Evolutionary conservation across 2,888 invertebrate species (phyloP).

Genomic region (Eledona agricola): DNA sequence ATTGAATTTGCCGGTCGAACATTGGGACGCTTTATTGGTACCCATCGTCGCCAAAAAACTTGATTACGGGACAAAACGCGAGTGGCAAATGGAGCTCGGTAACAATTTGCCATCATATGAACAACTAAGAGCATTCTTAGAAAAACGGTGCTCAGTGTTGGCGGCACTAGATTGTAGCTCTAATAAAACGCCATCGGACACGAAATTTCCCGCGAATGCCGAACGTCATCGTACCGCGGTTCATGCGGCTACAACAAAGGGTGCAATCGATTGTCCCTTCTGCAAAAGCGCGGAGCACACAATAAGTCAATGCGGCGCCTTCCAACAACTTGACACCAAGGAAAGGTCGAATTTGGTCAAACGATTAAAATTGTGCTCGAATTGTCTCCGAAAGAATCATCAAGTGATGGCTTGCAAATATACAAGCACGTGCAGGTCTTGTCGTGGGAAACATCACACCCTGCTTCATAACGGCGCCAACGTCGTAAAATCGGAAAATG

Average conservation of each 20-base stretch:
- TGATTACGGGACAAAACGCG: background rate
- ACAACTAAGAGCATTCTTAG: background rate
- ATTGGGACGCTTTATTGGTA: conserved; percentile 1
- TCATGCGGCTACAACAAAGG: background rate
- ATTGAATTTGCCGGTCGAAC: background rate
- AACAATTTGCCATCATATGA: background rate
- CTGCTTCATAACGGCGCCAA: conserved; percentile 9
- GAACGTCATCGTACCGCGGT: no score
- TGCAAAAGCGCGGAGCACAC: conserved; percentile 1
- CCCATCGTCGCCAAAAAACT: background rate
- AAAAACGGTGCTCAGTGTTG: background rate
- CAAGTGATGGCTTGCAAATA: background rate
- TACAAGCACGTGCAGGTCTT: background rate
- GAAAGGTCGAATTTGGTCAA: background rate
- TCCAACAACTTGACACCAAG: background rate
- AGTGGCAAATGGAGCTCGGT: conserved; percentile 2
- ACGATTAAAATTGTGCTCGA: background rate
- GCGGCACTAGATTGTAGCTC: background rate
- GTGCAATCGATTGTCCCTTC: background rate
- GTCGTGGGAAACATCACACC: conserved; percentile 7
- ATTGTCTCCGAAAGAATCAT: background rate
- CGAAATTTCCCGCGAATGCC: no score
- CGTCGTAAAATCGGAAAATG: no score
- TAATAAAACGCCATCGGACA: no score
- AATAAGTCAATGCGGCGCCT: background rate